Conservation (phyloP, 2,888 invertebrate genomes). For the Coecobrya sp. region DNA sequence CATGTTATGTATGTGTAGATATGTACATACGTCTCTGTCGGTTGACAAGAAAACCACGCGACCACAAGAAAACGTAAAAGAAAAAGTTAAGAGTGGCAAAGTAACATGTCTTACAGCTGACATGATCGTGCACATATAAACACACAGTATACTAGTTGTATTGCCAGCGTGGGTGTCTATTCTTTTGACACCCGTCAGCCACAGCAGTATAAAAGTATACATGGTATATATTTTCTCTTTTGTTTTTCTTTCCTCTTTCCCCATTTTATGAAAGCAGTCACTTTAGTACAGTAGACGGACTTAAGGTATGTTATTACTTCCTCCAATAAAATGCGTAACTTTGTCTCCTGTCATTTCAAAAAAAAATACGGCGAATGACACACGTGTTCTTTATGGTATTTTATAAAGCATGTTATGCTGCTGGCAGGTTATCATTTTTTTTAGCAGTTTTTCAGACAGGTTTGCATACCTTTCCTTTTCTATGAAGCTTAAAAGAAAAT, state of each 20-base stretch:
- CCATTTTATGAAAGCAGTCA: slow-evolving; percentile 32
- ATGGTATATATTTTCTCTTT: not conserved
- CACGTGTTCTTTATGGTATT: not conserved
- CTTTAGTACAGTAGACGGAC: slow-evolving; percentile 46
- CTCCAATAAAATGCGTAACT: slow-evolving; percentile 39
- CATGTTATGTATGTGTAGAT: not conserved
- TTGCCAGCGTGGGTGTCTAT: slow-evolving; percentile 45
- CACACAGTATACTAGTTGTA: slow-evolving; percentile 38
- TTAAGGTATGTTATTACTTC: slow-evolving; percentile 37
- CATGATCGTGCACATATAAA: slow-evolving; percentile 39
- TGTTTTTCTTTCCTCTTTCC: slow-evolving; percentile 30
- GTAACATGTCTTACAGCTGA: slow-evolving; percentile 66
- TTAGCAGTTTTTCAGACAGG: slow-evolving; percentile 26
- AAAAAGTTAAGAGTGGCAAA: slow-evolving; percentile 28
- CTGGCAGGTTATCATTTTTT: slow-evolving; percentile 44
- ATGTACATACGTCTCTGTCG: not conserved
- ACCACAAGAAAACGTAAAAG: slow-evolving; percentile 55
- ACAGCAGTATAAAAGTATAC: not conserved
- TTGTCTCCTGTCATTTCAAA: not conserved
- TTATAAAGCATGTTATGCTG: not conserved
- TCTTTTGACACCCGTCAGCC: slow-evolving; percentile 27
- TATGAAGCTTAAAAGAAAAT: slow-evolving; percentile 3
- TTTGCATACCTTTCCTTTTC: slow-evolving; percentile 22
- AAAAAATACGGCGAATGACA: not conserved
- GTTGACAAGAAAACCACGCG: slow-evolving; percentile 67